phyloP scores from a whole-genome alignment of 2,888 invertebrate genomes.

The Ramazzottius varieornatus region DNA sequence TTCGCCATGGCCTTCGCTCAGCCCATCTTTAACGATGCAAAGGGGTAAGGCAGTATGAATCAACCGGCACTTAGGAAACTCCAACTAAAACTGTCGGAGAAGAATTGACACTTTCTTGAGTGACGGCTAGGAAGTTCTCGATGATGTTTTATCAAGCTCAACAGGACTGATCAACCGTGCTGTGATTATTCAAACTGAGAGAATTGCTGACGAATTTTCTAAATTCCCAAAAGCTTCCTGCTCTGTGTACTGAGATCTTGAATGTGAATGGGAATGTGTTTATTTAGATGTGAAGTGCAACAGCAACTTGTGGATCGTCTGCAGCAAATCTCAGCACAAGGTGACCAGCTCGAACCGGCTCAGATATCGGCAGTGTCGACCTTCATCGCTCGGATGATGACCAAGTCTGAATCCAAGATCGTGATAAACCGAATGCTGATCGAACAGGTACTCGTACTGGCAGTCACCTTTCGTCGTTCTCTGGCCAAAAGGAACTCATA shows the following conservation, averaged over 20 bases:
- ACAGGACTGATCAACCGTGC: too few relatives aligned
- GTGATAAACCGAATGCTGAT: conserved; percentile 30
- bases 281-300: conserved; percentile 5
- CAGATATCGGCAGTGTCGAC: conserved; percentile 37
- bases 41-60: neutral
- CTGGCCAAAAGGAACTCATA: too few relatives aligned
- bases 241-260: neutral
- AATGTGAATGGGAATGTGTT: neutral
- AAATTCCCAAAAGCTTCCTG: too few relatives aligned
- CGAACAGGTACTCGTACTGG: conserved; percentile 25
- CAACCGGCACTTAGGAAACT: too few relatives aligned
- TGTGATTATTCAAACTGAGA: too few relatives aligned
- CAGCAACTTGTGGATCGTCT: neutral
- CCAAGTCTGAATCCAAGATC: conserved; percentile 25
- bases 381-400: conserved; percentile 38
- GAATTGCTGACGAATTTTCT: too few relatives aligned
- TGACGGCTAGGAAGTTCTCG: too few relatives aligned
- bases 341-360: conserved; percentile 25
- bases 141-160: too few relatives aligned
- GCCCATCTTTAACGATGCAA: neutral
- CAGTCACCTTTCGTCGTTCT: neutral
- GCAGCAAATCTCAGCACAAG: neutral
- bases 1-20: conserved; percentile 32
- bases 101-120: neutral
- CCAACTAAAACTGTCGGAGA: too few relatives aligned